Evolutionary conservation across 2,888 invertebrate species (phyloP).

Genomic region (Lasioglossum vierecki): DNA sequence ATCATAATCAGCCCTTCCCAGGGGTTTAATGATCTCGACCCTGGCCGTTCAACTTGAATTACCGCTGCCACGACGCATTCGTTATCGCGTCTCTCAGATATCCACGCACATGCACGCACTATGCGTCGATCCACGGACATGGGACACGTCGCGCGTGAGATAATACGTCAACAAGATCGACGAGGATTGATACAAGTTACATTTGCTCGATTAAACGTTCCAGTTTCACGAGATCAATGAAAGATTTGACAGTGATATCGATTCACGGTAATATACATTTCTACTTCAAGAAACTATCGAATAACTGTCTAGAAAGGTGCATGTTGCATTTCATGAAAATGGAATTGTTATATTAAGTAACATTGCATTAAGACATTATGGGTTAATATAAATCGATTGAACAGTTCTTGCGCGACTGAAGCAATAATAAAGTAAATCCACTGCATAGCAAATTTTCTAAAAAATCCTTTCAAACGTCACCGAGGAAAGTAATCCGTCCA

Average conservation of each 20-base stretch:
- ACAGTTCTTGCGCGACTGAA: background rate
- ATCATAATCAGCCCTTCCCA: conserved; percentile 66
- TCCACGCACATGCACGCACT: conserved; percentile 24
- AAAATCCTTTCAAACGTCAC: background rate
- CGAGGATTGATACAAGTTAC: conserved; percentile 45
- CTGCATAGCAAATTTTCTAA: background rate
- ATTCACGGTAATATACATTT: background rate
- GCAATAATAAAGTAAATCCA: background rate
- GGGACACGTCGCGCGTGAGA: conserved; percentile 41
- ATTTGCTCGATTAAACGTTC: conserved; percentile 27
- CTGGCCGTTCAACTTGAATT: conserved; percentile 68
- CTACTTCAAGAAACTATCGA: background rate
- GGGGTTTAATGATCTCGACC: conserved; percentile 67
- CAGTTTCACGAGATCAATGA: background rate
- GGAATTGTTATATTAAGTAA: too few species aligned
- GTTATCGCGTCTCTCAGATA: conserved; percentile 58
- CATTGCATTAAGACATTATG: too few species aligned
- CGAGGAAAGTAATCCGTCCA: background rate
- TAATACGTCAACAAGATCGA: conserved; percentile 55
- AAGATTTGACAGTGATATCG: background rate
- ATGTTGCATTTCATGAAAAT: background rate
- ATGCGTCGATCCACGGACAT: conserved; percentile 4
- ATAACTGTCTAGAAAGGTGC: background rate
- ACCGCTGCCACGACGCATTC: conserved; percentile 53
- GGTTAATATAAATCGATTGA: background rate